Evolutionary conservation across 2,888 invertebrate genomes (phyloP).

Genomic region (Drosophila diplacantha): DNA sequence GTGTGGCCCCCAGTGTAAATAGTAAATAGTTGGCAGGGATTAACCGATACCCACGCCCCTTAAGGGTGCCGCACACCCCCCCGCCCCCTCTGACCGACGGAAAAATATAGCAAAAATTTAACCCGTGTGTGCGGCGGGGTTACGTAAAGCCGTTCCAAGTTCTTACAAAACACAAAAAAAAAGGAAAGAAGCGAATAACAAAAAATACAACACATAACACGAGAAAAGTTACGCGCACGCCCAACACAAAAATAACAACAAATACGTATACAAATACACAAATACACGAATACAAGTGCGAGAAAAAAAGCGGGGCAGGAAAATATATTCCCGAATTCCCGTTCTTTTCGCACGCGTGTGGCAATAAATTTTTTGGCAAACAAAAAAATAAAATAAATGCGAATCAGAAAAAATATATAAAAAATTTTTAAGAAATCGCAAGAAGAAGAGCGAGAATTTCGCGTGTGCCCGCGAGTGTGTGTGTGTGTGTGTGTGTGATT

Average conservation of each 20-base stretch:
- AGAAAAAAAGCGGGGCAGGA: slow-evolving; percentile 34
- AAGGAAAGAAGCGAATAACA: slow-evolving; percentile 26
- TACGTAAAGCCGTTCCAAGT: slow-evolving; percentile 67
- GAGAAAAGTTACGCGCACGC: slow-evolving; percentile 58
- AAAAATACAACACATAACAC: slow-evolving; percentile 39
- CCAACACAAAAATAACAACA: slow-evolving; percentile 45
- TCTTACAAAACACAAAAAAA: slow-evolving; percentile 63
- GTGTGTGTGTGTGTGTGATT: slow-evolving; percentile 28
- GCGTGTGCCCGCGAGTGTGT: slow-evolving; percentile 4
- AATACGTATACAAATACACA: slow-evolving; percentile 28
- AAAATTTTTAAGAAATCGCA: slow-evolving; percentile 19
- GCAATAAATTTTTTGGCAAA: slow-evolving; percentile 65
- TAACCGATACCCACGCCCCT: slow-evolving; percentile 4
- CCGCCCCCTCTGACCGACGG: not conserved
- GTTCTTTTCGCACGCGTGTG: slow-evolving; percentile 63
- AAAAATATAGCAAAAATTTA: slow-evolving; percentile 22
- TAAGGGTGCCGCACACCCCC: slow-evolving; percentile 26
- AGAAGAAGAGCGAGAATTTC: slow-evolving; percentile 38
- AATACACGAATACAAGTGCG: slow-evolving; percentile 33
- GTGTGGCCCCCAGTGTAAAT: slow-evolving; percentile 17
- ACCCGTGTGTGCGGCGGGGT: slow-evolving; percentile 59
- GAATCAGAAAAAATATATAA: slow-evolving; percentile 7
- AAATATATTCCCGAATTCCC: slow-evolving; percentile 46
- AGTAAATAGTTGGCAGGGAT: slow-evolving; percentile 16
- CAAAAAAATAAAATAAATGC: slow-evolving; percentile 16